Conservation (phyloP, 35 echinoderm and acorn worm species). For the Ophioderma brevispina region DNA sequence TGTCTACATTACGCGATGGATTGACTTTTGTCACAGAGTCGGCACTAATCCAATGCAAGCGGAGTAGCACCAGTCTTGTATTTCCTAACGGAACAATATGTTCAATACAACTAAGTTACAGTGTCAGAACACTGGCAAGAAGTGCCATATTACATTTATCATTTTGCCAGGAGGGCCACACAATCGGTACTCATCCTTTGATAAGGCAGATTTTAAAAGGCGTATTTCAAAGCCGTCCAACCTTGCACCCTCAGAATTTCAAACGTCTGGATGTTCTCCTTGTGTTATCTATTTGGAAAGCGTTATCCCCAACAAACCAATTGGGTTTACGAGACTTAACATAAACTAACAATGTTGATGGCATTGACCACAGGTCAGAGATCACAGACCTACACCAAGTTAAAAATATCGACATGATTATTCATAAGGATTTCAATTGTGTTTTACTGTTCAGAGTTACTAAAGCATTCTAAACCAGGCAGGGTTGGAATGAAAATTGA, state of each 20-base stretch:
- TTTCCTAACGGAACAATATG: no score
- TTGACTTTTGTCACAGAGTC: background rate
- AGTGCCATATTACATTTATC: background rate
- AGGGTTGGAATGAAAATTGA: no score
- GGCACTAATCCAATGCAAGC: background rate
- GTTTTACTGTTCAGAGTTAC: no score
- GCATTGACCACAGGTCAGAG: background rate
- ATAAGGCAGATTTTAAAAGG: background rate
- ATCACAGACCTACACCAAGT: background rate
- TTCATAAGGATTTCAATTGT: background rate
- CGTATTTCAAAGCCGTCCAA: constrained; percentile 45
- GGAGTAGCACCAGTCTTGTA: background rate
- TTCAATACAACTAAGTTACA: constrained; percentile 20
- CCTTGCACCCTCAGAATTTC: background rate
- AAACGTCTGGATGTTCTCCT: background rate
- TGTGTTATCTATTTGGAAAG: background rate
- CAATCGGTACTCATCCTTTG: background rate
- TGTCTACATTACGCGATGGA: background rate
- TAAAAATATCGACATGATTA: background rate
- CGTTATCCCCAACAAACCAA: background rate
- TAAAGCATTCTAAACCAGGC: no score
- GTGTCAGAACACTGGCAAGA: constrained; percentile 13
- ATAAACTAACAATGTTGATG: background rate
- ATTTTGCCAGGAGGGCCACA: background rate
- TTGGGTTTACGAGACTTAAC: background rate